These are phyloP conservation scores for Halocynthia aurantium DNA, from an alignment of 23 tunicate species.

Conservation along the genomic window DNA sequence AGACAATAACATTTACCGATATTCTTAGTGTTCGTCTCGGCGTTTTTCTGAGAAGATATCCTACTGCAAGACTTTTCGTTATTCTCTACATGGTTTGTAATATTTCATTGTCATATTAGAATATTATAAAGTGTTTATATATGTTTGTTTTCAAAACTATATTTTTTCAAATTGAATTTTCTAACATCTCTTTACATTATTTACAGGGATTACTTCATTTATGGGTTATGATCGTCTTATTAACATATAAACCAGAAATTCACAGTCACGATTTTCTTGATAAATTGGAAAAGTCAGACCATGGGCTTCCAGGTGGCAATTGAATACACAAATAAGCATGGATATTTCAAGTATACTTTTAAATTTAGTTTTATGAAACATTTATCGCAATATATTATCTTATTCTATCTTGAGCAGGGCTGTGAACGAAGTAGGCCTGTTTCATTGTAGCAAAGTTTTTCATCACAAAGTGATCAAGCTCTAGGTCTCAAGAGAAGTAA, in stretches of 20 bases:
- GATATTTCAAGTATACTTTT: too few species aligned
- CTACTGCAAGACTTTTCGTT: constrained; percentile 82
- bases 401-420: too few species aligned
- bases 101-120: background rate
- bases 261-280: constrained; percentile 62
- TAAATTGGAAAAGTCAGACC: constrained; percentile 5
- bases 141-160: too few species aligned
- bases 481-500: too few species aligned
- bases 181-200: background rate
- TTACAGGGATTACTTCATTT: constrained; percentile 60
- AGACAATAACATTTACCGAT: constrained; percentile 2
- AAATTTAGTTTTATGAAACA: too few species aligned
- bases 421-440: too few species aligned
- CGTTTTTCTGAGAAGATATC: constrained; percentile 82
- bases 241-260: constrained; percentile 81
- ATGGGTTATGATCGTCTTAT: constrained; percentile 79
- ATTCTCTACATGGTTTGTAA: constrained; percentile 81
- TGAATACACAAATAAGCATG: too few species aligned
- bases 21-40: constrained; percentile 89
- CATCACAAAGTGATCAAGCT: too few species aligned
- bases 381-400: too few species aligned
- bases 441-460: too few species aligned
- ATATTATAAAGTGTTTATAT: background rate
- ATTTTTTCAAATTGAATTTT: background rate
- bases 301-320: background rate